Evolutionary conservation across 2,113 vertebrate species (phyloP).

Genomic region (Cryptotis parvus): DNA sequence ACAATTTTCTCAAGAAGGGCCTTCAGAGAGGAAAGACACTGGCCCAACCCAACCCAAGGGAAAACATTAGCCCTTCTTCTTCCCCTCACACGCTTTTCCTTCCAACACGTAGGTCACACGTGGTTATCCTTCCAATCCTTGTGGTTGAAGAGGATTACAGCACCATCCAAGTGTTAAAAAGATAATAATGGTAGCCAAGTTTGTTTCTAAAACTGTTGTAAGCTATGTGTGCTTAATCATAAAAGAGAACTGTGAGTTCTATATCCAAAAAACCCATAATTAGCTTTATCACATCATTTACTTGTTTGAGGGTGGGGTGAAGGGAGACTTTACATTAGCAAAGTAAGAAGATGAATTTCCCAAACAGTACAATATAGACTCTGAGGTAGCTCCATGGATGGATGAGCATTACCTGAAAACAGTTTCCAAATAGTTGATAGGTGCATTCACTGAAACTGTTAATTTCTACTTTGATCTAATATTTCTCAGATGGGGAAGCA

Average conservation of each 20-base stretch:
- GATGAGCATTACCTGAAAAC: constrained; percentile 43
- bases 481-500: constrained; percentile 38
- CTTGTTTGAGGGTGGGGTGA: neutral
- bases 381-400: neutral
- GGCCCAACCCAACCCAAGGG: constrained; percentile 46
- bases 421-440: neutral
- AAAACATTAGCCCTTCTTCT: neutral
- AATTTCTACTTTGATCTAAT: constrained; percentile 39
- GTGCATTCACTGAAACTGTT: neutral
- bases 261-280: constrained; percentile 68
- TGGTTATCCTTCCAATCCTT: no score
- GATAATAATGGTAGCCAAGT: constrained; percentile 69
- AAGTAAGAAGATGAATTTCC: constrained; percentile 56
- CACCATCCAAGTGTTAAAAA: constrained; percentile 57
- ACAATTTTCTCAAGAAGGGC: constrained; percentile 35
- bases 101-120: neutral
- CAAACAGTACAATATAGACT: neutral
- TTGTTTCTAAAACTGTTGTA: constrained; percentile 66
- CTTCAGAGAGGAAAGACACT: constrained; percentile 4
- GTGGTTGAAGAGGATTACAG: constrained; percentile 42
- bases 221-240: constrained; percentile 67
- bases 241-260: constrained; percentile 61
- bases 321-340: constrained; percentile 39
- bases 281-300: constrained; percentile 69
- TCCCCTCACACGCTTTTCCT: neutral